Evolutionary conservation across 2,888 invertebrate species (phyloP), one percentile per base, ranked within the genome.

Genomic region (Eurytoma californica): DNA sequence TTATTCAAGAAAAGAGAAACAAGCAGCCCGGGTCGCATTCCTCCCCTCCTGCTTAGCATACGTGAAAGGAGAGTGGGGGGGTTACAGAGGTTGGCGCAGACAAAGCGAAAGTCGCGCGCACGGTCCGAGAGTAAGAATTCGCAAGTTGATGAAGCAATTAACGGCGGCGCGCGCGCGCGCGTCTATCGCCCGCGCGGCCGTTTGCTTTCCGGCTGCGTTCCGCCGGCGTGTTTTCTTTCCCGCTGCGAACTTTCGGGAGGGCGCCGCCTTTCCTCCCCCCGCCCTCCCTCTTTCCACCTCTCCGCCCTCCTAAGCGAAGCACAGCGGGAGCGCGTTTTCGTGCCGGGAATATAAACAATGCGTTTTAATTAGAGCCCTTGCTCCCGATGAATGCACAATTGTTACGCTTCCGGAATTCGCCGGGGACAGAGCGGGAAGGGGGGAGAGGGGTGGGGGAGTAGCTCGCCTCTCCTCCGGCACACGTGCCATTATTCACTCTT

Each of bases 341-440:
- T 88, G 88, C 86, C 78, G 83, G 84, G 88, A 88, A 88, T 88
- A 88, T 87, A 88, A 88, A 88, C 88, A 88, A 87, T 87, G 88
- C 85, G 87, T 88, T 88, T 88, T 88, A 88, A 88, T 88, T 88
- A 88, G 88, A 86, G 84, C 82, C 83, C 83, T 84, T 83, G 83
- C 79, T 78, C 78, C 72, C 85, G 85, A 85, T 83, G 85, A 86
- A 86, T 84, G 84, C 83, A 79, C 84, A 85, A 86, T 85, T 84
- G 84, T 82, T 81, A 82, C 55, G 77, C 5, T 51, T 63, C 60
- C 55, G 70, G 70, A 72, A 76, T 72, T 68, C 67, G 63, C 57
- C n/a, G 49, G 30, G 18, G 39, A 24, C 61, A 39, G 67, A 53
- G n/a, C 78, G 77, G 69, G 51, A 72, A 60, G 18, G 73, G 58